Evolutionary conservation across 2,797 vertebrate genomes (phyloP).

Genomic region (Mallotus villosus): DNA sequence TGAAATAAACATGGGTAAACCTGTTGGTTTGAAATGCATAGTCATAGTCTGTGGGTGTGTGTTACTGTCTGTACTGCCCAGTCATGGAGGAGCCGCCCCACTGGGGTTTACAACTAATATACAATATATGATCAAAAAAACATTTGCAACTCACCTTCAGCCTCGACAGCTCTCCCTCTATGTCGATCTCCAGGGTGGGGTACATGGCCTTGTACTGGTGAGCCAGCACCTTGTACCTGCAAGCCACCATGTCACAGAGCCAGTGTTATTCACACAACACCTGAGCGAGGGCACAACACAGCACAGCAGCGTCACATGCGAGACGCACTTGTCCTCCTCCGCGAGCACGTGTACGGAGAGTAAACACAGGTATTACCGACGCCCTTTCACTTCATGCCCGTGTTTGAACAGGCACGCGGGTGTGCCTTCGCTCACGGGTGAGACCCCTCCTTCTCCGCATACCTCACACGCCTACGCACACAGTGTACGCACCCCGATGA

Average conservation of each 20-base stretch:
- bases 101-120: too few relatives aligned
- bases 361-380: background rate
- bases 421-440: too few relatives aligned
- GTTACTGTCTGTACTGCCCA: too few relatives aligned
- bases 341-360: too few relatives aligned
- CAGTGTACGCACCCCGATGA: background rate
- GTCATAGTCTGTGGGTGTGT: background rate
- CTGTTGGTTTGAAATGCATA: background rate
- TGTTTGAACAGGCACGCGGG: background rate
- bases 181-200: conserved; percentile 90
- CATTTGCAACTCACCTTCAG: conserved; percentile 78
- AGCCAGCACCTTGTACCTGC: conserved; percentile 92
- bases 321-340: background rate
- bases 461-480: background rate
- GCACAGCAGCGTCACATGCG: too few relatives aligned
- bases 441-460: background rate
- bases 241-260: conserved; percentile 37
- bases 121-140: too few relatives aligned
- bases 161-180: conserved; percentile 88
- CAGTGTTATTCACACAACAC: too few relatives aligned
- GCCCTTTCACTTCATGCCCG: background rate
- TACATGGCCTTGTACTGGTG: conserved; percentile 95
- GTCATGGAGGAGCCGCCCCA: background rate
- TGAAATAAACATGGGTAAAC: too few relatives aligned
- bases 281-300: too few relatives aligned